Evolutionary conservation across 2,113 vertebrate species (phyloP).

Genomic region (Chionomys nivalis): DNA sequence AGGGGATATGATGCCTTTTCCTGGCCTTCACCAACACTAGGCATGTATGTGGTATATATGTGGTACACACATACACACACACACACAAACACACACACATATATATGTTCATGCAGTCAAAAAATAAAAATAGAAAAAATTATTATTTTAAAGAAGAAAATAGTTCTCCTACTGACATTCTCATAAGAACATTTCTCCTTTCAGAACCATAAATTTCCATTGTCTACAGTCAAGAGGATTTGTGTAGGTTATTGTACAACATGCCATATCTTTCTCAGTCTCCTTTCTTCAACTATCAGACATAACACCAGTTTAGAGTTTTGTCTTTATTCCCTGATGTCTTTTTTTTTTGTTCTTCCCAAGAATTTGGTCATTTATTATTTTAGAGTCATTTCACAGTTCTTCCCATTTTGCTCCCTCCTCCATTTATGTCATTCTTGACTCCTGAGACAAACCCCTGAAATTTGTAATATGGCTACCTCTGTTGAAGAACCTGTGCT

Average conservation of each 20-base stretch:
- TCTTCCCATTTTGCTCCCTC: not conserved
- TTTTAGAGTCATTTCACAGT: not conserved
- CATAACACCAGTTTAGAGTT: not conserved
- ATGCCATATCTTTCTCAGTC: not conserved
- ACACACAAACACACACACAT: no score
- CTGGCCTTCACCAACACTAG: no score
- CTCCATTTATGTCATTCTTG: not conserved
- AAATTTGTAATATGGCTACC: not conserved
- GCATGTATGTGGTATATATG: no score
- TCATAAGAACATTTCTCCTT: not conserved
- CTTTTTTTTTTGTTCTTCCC: not conserved
- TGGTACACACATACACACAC: no score
- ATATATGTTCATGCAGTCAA: no score
- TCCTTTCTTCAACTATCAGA: not conserved
- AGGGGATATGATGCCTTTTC: no score
- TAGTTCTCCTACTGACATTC: not conserved
- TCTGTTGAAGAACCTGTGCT: not conserved
- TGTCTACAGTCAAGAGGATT: not conserved
- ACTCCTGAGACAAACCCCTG: not conserved
- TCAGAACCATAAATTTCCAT: not conserved
- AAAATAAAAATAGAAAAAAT: no score
- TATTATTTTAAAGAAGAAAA: not conserved
- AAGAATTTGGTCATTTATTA: not conserved
- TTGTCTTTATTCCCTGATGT: not conserved
- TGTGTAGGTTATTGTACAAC: not conserved